phyloP scores from a whole-genome alignment of 2,797 vertebrate genomes.

The Lagocephalus sceleratus region DNA sequence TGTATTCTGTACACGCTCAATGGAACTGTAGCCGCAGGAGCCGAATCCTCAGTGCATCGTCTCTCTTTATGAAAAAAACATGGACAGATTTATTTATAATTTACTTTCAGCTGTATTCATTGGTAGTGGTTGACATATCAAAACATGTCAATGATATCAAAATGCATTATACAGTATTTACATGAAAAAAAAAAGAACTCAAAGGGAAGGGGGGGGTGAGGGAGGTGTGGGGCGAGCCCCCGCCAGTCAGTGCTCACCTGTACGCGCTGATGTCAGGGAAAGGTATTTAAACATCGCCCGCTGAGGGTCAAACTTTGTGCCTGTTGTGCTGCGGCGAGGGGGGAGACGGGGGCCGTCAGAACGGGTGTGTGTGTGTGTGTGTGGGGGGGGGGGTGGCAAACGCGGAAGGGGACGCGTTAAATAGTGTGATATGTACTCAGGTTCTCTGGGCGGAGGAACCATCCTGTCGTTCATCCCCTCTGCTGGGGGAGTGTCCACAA shows the following conservation, averaged over 20 bases:
- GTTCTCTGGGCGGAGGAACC: slow-evolving; percentile 48
- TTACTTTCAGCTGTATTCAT: slow-evolving; percentile 82
- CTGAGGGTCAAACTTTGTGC: slow-evolving; percentile 46
- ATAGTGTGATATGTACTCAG: slow-evolving; percentile 40
- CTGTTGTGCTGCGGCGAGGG: slow-evolving; percentile 35
- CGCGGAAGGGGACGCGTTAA: slow-evolving; percentile 43
- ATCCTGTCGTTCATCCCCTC: slow-evolving; percentile 35
- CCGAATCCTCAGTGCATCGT: slow-evolving; percentile 66
- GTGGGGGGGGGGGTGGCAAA: slow-evolving; percentile 17
- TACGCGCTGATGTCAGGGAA: slow-evolving; percentile 63
- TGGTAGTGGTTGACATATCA: slow-evolving; percentile 82
- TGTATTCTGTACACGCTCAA: slow-evolving; percentile 60
- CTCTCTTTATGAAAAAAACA: slow-evolving; percentile 75
- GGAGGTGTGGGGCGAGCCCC: slow-evolving; percentile 48
- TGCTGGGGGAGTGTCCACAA: no score
- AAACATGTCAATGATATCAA: slow-evolving; percentile 85
- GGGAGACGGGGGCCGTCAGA: no score
- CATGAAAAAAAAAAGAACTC: slow-evolving; percentile 56
- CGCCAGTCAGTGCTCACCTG: slow-evolving; percentile 44
- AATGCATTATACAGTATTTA: slow-evolving; percentile 83
- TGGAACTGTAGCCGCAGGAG: slow-evolving; percentile 60
- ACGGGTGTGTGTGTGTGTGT: no score
- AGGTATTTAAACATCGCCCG: slow-evolving; percentile 42
- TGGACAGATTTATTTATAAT: slow-evolving; percentile 79
- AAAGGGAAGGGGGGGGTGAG: slow-evolving; percentile 38